Conservation (phyloP, 2,113 vertebrate species). For the Notarius lentiginosus region DNA sequence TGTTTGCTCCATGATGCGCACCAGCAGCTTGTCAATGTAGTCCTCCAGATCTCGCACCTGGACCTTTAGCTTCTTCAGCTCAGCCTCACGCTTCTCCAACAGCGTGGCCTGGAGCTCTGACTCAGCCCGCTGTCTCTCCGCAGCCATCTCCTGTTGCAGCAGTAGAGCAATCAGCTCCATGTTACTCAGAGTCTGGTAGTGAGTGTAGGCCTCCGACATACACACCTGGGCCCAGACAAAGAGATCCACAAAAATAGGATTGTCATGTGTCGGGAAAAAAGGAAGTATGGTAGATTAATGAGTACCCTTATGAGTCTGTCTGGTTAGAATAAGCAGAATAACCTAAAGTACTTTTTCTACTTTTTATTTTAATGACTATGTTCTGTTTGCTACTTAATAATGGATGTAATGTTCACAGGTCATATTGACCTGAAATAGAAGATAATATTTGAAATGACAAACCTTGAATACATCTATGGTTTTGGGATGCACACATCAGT, state of each 20-base stretch:
- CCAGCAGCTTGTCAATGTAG: constrained; percentile 93
- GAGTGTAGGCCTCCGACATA: constrained; percentile 72
- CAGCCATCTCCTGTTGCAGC: constrained; percentile 82
- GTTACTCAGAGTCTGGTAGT: constrained; percentile 89
- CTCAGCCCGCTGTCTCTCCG: constrained; percentile 80
- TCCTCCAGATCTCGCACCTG: constrained; percentile 92
- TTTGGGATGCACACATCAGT: not conserved
- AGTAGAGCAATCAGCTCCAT: constrained; percentile 92
- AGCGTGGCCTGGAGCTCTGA: constrained; percentile 65
- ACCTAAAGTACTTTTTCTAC: not conserved
- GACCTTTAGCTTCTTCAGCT: constrained; percentile 83
- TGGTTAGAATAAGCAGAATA: not conserved
- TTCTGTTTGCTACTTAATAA: not conserved
- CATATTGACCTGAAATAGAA: not conserved
- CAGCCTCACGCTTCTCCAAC: constrained; percentile 72
- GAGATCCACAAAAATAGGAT: not conserved
- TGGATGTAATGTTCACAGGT: not conserved
- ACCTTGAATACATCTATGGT: not conserved
- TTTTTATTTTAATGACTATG: not conserved
- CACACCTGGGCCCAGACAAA: constrained; percentile 53
- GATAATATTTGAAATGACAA: not conserved
- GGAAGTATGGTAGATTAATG: not conserved
- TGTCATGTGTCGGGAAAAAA: not conserved
- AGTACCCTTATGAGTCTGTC: not conserved
- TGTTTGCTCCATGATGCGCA: constrained; percentile 95